These are phyloP conservation scores for Albula goreensis DNA, from an alignment of 2,113 vertebrate species.

Conservation along the genomic window DNA sequence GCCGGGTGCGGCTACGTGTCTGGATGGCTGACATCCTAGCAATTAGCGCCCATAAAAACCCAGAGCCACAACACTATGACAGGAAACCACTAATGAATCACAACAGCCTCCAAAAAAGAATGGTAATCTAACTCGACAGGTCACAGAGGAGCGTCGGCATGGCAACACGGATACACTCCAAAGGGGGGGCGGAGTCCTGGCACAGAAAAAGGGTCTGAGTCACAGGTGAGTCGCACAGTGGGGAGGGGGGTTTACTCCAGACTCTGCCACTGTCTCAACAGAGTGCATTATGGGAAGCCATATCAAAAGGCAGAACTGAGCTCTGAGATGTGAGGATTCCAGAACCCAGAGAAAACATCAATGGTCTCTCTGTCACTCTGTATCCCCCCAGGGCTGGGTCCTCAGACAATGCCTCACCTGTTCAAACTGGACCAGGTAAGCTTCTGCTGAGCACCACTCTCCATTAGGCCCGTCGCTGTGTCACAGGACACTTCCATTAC, in stretches of 20 bases:
- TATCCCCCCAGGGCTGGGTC: not conserved
- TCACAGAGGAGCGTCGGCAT: too few relatives aligned
- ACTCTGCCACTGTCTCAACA: not conserved
- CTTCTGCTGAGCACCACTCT: not conserved
- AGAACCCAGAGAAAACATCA: not conserved
- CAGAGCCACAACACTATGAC: too few relatives aligned
- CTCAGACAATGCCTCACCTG: not conserved
- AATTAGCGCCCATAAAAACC: too few relatives aligned
- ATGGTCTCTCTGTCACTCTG: not conserved
- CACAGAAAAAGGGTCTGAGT: not conserved
- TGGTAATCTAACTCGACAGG: too few relatives aligned
- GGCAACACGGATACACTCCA: too few relatives aligned
- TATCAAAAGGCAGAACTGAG: not conserved
- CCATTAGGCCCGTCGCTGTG: not conserved
- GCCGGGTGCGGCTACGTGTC: too few relatives aligned
- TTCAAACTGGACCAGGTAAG: not conserved
- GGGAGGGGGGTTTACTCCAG: not conserved
- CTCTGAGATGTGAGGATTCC: not conserved
- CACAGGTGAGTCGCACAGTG: not conserved
- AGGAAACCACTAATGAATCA: too few relatives aligned
- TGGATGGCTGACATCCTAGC: too few relatives aligned
- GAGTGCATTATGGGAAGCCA: not conserved
- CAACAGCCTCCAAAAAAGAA: too few relatives aligned
- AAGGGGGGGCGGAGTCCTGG: too few relatives aligned
- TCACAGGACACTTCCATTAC: not conserved